A percentile compares a stretch with the other conserved stretches of the same genome.
Conservation (phyloP, 2,113 vertebrate species). For the Thamnophis sirtalis region DNA sequence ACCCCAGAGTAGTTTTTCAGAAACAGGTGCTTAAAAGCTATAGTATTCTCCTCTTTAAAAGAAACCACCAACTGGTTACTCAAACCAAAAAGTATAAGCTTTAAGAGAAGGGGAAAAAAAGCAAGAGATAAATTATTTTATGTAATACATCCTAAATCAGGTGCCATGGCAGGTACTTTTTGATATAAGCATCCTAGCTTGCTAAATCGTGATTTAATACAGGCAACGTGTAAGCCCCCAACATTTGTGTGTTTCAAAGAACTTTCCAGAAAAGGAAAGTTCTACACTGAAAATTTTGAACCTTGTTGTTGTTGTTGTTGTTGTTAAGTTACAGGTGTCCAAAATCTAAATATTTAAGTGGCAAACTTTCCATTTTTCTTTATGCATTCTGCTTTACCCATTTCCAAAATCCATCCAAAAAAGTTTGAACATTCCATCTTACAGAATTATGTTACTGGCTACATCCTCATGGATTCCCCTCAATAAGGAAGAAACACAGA, state of each 20-base stretch:
- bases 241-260: not conserved
- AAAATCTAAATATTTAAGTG: not conserved
- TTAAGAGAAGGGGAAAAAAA: conserved; percentile 21
- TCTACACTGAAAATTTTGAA: not conserved
- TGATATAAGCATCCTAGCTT: too few species aligned
- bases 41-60: conserved; percentile 88
- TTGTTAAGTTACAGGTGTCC: not conserved
- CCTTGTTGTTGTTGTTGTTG: not conserved
- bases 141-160: not conserved
- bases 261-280: not conserved
- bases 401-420: not conserved
- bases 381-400: not conserved
- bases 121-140: not conserved
- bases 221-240: not conserved
- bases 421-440: not conserved
- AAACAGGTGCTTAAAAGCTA: conserved; percentile 91
- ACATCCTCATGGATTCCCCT: not conserved
- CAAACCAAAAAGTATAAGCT: conserved; percentile 92
- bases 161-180: not conserved
- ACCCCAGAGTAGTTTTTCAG: conserved; percentile 83
- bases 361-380: not conserved
- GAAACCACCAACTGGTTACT: conserved; percentile 94
- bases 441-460: too few species aligned
- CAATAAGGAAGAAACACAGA: not conserved
- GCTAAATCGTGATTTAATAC: not conserved